These are phyloP conservation scores for Pardalotus punctatus DNA, from an alignment of 2,113 vertebrate species.

Conservation along the genomic window DNA sequence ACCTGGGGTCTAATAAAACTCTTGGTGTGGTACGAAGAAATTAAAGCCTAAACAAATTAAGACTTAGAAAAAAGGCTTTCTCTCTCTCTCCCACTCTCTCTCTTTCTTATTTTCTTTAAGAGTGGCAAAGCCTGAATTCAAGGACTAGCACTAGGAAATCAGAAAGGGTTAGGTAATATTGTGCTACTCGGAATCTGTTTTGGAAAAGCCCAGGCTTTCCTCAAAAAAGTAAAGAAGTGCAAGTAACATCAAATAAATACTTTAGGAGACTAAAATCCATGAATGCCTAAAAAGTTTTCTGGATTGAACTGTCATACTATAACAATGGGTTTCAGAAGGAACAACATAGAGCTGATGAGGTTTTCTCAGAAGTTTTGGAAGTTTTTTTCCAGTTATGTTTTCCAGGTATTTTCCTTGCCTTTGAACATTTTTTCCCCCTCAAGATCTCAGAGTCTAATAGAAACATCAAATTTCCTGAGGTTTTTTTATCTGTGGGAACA, in stretches of 20 bases:
- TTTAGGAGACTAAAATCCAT: not conserved
- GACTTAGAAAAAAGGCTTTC: not conserved
- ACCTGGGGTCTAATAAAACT: not conserved
- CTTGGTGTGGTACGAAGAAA: not conserved
- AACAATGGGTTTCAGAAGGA: not conserved
- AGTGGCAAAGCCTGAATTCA: not conserved
- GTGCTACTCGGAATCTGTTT: not conserved
- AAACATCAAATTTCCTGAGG: slow-evolving; percentile 10
- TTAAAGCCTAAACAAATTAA: not conserved
- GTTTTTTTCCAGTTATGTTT: not conserved
- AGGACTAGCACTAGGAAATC: not conserved
- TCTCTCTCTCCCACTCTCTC: no score
- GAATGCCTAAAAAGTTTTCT: not conserved
- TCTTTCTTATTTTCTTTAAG: not conserved
- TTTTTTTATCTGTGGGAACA: not conserved
- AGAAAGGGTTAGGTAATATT: not conserved
- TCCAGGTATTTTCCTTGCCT: not conserved
- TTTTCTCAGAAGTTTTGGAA: not conserved
- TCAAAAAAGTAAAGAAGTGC: not conserved
- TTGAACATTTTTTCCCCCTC: not conserved
- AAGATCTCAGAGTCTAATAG: not conserved
- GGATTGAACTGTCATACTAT: not conserved
- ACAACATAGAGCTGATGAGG: not conserved
- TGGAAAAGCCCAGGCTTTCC: not conserved
- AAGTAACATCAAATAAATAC: not conserved